Percentiles rank a stretch among this genome's conserved stretches.
Conservation (phyloP, 1,140 invertebrate species). For the Episyrphus balteatus region DNA sequence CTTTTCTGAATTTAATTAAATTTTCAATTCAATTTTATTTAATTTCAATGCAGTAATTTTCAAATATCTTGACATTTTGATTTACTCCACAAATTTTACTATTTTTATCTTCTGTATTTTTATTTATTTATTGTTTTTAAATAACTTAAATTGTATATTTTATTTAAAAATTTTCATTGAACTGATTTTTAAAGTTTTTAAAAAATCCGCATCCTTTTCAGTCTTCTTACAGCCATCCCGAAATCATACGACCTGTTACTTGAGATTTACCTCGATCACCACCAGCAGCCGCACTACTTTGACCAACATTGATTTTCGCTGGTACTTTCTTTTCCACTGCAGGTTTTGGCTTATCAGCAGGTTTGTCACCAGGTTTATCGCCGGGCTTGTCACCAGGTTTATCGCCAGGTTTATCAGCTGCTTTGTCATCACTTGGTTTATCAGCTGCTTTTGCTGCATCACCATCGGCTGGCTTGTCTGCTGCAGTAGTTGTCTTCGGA, state of each 20-base stretch:
- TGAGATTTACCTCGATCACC: conserved; percentile 34
- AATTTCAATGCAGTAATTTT: too few relatives aligned
- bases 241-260: conserved; percentile 35
- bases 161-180: too few relatives aligned
- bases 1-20: too few relatives aligned
- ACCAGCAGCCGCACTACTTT: conserved; percentile 31
- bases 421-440: conserved; percentile 8
- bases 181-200: too few relatives aligned
- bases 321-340: conserved; percentile 6
- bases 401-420: conserved; percentile 10
- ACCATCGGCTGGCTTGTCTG: conserved; percentile 2
- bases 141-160: too few relatives aligned
- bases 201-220: too few relatives aligned
- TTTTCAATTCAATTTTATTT: too few relatives aligned
- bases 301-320: conserved; percentile 29
- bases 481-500: conserved; percentile 11
- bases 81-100: too few relatives aligned
- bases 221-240: conserved; percentile 22
- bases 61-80: too few relatives aligned
- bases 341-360: conserved; percentile 9
- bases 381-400: conserved; percentile 14
- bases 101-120: background rate
- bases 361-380: conserved; percentile 7
- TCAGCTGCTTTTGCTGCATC: conserved; percentile 13
- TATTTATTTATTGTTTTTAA: background rate